These are phyloP conservation scores for Poecilia picta DNA, from an alignment of 2,797 vertebrate species.

Conservation along the genomic window DNA sequence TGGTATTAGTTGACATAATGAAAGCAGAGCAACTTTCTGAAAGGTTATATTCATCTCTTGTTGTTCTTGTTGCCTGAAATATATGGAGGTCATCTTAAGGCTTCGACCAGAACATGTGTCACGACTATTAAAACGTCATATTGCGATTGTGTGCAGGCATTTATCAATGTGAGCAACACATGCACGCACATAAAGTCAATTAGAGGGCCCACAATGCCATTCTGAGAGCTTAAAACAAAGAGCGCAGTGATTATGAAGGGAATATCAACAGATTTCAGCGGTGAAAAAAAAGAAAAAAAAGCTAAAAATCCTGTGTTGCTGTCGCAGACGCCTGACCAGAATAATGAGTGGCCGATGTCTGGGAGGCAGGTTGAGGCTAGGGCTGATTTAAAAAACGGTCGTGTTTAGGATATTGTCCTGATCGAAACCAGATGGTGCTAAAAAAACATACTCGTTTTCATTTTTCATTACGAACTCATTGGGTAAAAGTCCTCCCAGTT, in stretches of 20 bases:
- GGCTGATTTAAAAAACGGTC: conserved; percentile 61
- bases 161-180: background rate
- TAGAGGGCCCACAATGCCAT: background rate
- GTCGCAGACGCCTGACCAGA: conserved; percentile 64
- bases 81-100: background rate
- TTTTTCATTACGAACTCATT: conserved; percentile 69
- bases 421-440: conserved; percentile 71
- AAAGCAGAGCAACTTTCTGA: conserved; percentile 3
- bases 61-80: background rate
- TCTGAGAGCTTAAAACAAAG: background rate
- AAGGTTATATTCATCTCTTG: background rate
- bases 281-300: conserved; percentile 41
- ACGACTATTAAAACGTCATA: background rate
- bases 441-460: conserved; percentile 70
- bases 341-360: conserved; percentile 69
- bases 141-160: background rate
- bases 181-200: background rate
- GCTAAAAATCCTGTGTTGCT: conserved; percentile 39
- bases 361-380: conserved; percentile 57
- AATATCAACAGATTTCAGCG: conserved; percentile 27
- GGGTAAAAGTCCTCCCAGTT: conserved; percentile 47
- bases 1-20: conserved; percentile 7
- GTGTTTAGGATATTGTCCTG: conserved; percentile 73
- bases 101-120: background rate
- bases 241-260: conserved; percentile 24